Evolutionary conservation across 1,140 invertebrate genomes (phyloP), one percentile per base, ranked within the genome.

Genomic region (Teleogryllus occipitalis): DNA sequence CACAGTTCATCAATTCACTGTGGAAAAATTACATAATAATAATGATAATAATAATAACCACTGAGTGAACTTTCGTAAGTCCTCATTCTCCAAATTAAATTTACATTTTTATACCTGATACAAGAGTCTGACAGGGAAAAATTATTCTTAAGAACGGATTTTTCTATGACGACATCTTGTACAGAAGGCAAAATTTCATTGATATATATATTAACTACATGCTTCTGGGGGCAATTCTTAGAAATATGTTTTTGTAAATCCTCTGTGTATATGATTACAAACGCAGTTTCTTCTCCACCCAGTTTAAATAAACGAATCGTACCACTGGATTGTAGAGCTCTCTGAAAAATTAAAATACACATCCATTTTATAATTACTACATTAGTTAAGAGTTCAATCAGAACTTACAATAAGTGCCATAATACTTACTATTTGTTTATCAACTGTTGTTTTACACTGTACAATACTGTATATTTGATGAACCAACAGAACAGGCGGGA

Each of bases 401-500:
- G 27, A 39, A 39, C 27, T 39, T 39, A n/a, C 3, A 15, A n/a
- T 77, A 15, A 8, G 47, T 6, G 8, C 48, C 10, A 14, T 14
- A 48, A 8, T 21, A 75, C 80, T 74, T 79, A 81, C 80, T 72
- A 81, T 47, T 74, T 81, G 78, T 49, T 75, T 46, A 65, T 81
- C 80, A 0, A 79, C 80, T 7, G 46, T 39, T 18, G 78, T 81
- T 73, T 79, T 81, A 76, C 73, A 73, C 14, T 76, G 79, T 8
- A 79, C 74, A 15, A 81, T 47, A 49, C 80, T 81, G 47, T 81
- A 81, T 54, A 81, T 27, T 79, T 81, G 80, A 79, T 81, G 80
- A 21, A 81, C 80, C 22, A 81, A 76, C 39, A 81, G 15, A 54
- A 81, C 78, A n/a, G 80, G 80, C 6, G 80, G 80, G 14, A 81